These are phyloP conservation scores for Bubo bubo DNA, from an alignment of 2,113 vertebrate species.

Conservation along the genomic window DNA sequence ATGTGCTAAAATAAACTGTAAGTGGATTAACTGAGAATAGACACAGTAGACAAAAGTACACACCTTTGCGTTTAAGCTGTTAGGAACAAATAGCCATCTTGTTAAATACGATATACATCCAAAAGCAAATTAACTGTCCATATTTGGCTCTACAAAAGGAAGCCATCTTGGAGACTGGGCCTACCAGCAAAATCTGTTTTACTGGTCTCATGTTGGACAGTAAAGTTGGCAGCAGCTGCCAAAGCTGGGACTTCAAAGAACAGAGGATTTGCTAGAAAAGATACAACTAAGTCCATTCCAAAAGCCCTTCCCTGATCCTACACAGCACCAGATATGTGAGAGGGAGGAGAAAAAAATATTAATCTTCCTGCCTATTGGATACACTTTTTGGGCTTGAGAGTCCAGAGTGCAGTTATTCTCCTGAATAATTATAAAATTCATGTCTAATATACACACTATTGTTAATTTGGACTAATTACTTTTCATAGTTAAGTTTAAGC, in stretches of 20 bases:
- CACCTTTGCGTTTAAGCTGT: neutral
- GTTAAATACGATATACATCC: neutral
- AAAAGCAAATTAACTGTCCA: neutral
- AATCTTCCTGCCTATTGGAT: neutral
- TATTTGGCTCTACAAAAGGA: slow-evolving; percentile 35
- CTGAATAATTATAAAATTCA: neutral
- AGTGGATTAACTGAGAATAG: neutral
- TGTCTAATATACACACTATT: neutral
- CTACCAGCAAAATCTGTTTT: slow-evolving; percentile 34
- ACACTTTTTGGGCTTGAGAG: neutral
- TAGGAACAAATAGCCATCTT: slow-evolving; percentile 9
- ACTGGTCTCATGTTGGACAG: slow-evolving; percentile 46
- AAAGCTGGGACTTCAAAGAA: slow-evolving; percentile 26
- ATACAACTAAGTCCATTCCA: neutral
- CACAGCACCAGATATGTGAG: rapidly evolving
- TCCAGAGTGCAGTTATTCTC: neutral
- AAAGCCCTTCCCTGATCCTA: neutral
- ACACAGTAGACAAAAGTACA: neutral
- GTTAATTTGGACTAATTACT: slow-evolving; percentile 3
- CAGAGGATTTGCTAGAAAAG: neutral
- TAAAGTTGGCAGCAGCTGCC: neutral
- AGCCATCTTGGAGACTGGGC: neutral
- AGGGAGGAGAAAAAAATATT: neutral
- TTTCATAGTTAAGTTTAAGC: neutral
- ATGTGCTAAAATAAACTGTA: neutral